Base-by-base conservation (phyloP, 2,888 invertebrate genomes). In the Venusia cambrica region DNA sequence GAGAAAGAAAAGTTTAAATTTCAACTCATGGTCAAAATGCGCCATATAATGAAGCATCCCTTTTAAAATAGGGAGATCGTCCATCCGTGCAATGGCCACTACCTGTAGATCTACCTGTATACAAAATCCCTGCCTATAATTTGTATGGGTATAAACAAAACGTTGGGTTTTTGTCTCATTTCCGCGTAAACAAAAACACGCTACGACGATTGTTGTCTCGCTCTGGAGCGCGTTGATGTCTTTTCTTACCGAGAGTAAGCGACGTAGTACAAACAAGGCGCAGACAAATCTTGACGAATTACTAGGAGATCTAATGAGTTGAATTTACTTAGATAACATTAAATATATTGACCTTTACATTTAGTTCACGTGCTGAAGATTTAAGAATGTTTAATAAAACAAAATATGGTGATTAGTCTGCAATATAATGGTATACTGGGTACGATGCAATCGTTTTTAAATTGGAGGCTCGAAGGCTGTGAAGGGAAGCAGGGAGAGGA, bases 61-160 rank as follows among this genome's bases (percentile, higher is more conserved):
- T 68, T 62, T 62, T 48, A 54, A 67, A 73, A 68, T 69, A 53
- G 85, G 85, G 85, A 70, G 78, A 64, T 58, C 83, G 74, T 54
- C 81, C 79, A 80, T 78, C 79, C 85, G 73, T 83, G 67, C 71
- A 56, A 67, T 63, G 69, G 56, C 55, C 69, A 62, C 76, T 78
- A 78, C 81, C 79, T 80, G 78, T 50, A 62, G 64, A 51, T 58
- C 54, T 60, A 70, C 72, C 68, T 71, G 69, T 67, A 69, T 68
- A 77, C 73, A 54, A 81, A 84, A 84, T 83, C 85, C 78, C 73
- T 58, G 73, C 65, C 57, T 61, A 60, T 67, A 75, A 83, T 81
- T 80, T 62, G 73, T 71, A 69, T 58, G 68, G 60, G 54, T 67
- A 75, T 71, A 78, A 73, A 67, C 62, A 71, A 67, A 70, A 68